These are phyloP conservation scores for Corythaeola cristata DNA, from an alignment of 2,113 vertebrate species.

Conservation along the genomic window DNA sequence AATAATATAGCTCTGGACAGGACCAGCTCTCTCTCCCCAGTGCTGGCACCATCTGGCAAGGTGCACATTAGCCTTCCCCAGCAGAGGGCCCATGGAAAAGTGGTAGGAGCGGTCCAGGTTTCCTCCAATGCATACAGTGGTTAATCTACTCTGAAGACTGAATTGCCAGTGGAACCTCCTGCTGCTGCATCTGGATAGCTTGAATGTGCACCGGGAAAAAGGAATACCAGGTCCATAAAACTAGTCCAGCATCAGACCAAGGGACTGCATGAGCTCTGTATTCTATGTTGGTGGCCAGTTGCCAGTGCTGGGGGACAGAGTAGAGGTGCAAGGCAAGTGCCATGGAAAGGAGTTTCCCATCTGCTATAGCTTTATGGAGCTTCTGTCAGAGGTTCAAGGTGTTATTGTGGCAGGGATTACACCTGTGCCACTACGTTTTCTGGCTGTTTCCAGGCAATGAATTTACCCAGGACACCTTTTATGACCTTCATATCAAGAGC, in stretches of 20 bases:
- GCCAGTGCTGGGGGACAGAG: neutral
- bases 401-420: neutral
- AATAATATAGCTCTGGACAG: neutral
- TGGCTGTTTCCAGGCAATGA: neutral
- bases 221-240: neutral
- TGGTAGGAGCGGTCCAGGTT: neutral
- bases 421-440: neutral
- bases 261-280: neutral
- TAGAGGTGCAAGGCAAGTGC: neutral
- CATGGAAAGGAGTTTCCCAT: neutral
- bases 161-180: neutral
- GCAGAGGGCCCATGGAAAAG: neutral
- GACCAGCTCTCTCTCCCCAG: neutral
- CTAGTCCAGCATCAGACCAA: neutral
- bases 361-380: neutral
- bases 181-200: neutral
- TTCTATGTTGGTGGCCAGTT: neutral
- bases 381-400: neutral
- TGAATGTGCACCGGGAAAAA: neutral
- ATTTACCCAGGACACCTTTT: neutral
- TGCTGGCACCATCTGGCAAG: neutral
- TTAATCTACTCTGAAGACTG: neutral
- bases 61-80: neutral
- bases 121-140: neutral
- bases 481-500: neutral